These are phyloP conservation scores for Paradoxurus hermaphroditus DNA, from an alignment of 2,113 vertebrate genomes.

Conservation along the genomic window DNA sequence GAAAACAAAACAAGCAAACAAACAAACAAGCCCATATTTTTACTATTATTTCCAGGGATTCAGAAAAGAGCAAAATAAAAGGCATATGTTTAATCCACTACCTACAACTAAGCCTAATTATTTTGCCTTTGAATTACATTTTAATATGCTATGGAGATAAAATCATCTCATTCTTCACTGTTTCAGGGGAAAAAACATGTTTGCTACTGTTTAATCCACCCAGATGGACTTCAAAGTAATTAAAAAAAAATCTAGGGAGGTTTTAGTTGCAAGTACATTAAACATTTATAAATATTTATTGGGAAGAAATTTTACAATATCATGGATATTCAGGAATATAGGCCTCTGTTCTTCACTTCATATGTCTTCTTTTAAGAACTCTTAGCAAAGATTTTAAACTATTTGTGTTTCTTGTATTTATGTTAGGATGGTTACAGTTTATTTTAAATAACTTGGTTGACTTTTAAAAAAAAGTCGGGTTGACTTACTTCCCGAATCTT, in stretches of 20 bases:
- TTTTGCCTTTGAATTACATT: constrained; percentile 18
- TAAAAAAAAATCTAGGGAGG: background rate
- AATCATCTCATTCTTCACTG: background rate
- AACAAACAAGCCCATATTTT: background rate
- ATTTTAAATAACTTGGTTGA: background rate
- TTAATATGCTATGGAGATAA: background rate
- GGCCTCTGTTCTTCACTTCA: background rate
- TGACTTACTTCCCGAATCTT: no score
- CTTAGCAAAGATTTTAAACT: background rate
- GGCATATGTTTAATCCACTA: background rate
- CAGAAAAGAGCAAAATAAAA: background rate
- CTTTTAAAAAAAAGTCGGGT: no score
- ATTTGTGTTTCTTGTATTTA: background rate
- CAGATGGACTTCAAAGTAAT: constrained; percentile 1
- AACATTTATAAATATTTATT: constrained; percentile 36
- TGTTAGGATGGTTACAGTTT: background rate
- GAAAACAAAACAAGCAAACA: background rate
- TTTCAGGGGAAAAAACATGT: background rate
- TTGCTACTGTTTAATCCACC: background rate
- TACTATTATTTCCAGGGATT: background rate
- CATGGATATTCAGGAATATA: constrained; percentile 22
- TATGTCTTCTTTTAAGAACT: background rate
- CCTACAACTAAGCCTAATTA: background rate
- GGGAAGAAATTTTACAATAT: background rate
- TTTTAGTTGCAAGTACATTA: background rate